A percentile compares a stretch with the other conserved stretches of the same genome.
These are phyloP conservation scores for Acipenser oxyrinchus DNA, from an alignment of 2,797 vertebrate species.

Conservation along the genomic window DNA sequence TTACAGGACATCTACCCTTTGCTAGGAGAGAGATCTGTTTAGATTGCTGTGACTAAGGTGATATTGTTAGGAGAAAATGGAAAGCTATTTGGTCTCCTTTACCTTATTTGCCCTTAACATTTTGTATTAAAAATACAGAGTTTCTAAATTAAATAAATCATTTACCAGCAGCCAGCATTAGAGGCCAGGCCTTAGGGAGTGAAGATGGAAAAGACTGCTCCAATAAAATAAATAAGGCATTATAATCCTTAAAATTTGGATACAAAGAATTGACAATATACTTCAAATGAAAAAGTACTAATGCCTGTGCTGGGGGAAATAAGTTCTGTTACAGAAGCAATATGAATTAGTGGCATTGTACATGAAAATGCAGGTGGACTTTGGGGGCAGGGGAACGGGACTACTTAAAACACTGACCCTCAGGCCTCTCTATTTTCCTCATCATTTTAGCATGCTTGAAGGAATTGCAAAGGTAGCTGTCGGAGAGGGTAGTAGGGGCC, in stretches of 20 bases:
- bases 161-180: not conserved
- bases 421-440: constrained; percentile 26
- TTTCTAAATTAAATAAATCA: not conserved
- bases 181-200: not conserved
- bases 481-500: constrained; percentile 26
- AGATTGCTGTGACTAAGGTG: no score
- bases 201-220: not conserved
- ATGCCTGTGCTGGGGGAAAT: constrained; percentile 2
- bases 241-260: not conserved
- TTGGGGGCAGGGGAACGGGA: constrained; percentile 19
- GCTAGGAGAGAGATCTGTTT: no score
- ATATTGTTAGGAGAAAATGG: no score
- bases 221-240: not conserved
- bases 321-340: constrained; percentile 31
- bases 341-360: constrained; percentile 24
- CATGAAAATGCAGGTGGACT: constrained; percentile 29
- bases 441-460: constrained; percentile 28
- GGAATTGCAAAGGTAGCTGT: constrained; percentile 34
- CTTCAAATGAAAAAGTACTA: not conserved
- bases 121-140: no score
- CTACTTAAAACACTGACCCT: constrained; percentile 30
- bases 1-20: no score
- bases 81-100: no score
- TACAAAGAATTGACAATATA: not conserved
- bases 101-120: no score